A percentile compares a stretch with the other conserved stretches of the same genome.
Conservation (phyloP, 2,888 invertebrate species). For the Podabrus alpinus region DNA sequence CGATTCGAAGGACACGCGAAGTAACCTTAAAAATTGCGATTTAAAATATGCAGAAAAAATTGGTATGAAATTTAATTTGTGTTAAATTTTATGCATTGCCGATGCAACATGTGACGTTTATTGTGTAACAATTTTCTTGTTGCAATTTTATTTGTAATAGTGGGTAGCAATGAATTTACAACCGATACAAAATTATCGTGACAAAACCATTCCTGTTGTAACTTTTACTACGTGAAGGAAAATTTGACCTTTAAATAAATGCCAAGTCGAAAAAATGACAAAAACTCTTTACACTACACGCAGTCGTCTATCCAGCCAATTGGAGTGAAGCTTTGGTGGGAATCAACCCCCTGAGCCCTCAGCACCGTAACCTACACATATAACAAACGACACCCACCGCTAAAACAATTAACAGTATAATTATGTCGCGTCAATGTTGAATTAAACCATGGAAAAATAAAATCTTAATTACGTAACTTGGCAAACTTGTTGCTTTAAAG, state of each 20-base stretch:
- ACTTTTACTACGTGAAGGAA: not conserved
- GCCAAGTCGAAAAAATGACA: not conserved
- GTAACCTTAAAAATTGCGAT: not conserved
- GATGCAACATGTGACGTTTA: not conserved
- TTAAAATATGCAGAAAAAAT: not conserved
- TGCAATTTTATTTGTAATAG: not conserved
- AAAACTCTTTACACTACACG: too few relatives aligned
- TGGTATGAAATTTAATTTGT: not conserved
- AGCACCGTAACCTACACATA: not conserved
- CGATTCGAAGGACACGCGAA: slow-evolving; percentile 4
- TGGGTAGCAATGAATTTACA: not conserved
- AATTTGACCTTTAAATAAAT: not conserved
- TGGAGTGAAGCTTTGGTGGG: too few relatives aligned
- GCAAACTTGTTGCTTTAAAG: not conserved
- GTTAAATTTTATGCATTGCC: not conserved
- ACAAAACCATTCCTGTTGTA: not conserved
- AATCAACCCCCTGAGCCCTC: too few relatives aligned
- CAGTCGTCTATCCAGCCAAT: too few relatives aligned
- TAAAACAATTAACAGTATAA: too few relatives aligned
- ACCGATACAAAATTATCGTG: not conserved
- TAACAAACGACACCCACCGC: too few relatives aligned
- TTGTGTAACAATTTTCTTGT: not conserved
- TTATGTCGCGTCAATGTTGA: too few relatives aligned
- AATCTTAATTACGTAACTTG: not conserved
- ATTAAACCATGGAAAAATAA: too few relatives aligned